Evolutionary conservation across 2,113 vertebrate genomes (phyloP).

Genomic region (Cyanoliseus patagonus): DNA sequence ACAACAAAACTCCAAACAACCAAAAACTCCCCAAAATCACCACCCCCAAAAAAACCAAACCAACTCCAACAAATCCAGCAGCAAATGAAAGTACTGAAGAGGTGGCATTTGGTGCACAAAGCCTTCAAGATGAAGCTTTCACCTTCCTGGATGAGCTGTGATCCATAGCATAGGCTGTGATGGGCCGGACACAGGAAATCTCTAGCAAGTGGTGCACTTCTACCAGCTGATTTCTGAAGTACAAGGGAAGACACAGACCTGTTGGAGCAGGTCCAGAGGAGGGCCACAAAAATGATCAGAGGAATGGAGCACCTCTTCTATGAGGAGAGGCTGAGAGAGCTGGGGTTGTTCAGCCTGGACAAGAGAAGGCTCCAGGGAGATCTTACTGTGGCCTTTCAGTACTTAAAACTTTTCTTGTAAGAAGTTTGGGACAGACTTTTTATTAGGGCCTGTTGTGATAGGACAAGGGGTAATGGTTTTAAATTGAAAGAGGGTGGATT

Average conservation of each 20-base stretch:
- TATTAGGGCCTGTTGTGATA: neutral
- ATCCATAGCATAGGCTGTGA: neutral
- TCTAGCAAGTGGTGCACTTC: neutral
- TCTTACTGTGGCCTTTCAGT: neutral
- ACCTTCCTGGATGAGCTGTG: neutral
- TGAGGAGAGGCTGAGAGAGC: neutral
- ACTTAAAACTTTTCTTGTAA: neutral
- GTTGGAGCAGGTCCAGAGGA: neutral
- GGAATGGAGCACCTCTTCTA: neutral
- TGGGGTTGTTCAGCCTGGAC: neutral
- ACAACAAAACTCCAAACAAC: neutral
- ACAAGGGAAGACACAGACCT: rapidly evolving
- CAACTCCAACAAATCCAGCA: neutral
- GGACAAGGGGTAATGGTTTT: neutral
- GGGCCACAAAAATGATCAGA: neutral
- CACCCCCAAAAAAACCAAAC: neutral
- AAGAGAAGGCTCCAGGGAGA: neutral
- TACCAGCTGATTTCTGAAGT: neutral
- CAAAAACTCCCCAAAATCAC: neutral
- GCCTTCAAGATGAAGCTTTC: neutral
- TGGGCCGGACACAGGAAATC: neutral
- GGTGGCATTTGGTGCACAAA: neutral
- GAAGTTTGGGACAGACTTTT: neutral
- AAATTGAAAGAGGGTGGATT: neutral
- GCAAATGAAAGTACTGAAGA: neutral